Evolutionary conservation across 2,797 vertebrate genomes (phyloP), one percentile per base, ranked within the genome.

Genomic region (Schizopygopsis pylzovi): DNA sequence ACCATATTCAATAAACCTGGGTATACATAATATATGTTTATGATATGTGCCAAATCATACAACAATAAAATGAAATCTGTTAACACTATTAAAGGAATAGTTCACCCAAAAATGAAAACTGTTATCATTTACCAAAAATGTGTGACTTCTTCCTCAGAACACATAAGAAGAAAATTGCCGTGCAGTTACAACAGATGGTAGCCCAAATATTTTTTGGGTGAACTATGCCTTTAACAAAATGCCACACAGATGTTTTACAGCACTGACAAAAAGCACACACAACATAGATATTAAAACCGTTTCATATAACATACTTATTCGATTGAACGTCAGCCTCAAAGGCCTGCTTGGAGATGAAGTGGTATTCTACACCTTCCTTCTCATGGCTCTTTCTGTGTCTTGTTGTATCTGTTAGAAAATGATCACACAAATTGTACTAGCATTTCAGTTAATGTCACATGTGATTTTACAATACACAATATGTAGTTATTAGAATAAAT

Each of bases 301-400:
- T 16, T 81, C 2, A 72, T 67, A 39, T 43, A 72, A 93, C 97
- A 87, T 88, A 98, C 98, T 95, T 99, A 92, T 96, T 96, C 70
- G 94, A 96, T 81, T 96, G 97, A 79, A 98, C 92, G 89, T 97
- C 97, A 0, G 94, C 95, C 91, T 99, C 97, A 63, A 99, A 99
- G 0, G 95, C 94, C 54, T 97, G 95, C 92, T 96, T 98, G 49
- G 96, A 95, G 89, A 98, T 95, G 88, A 99, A 99, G 92, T 98
- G 97, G 90, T 99, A 99, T 77, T 99, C 98, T 22, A 98, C 94
- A 22, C 97, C 97, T 67, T 98, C 98, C 79, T 96, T 97, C 93
- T 99, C 98, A 0, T 98, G 96, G 91, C 92, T 94, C 91, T 96
- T 98, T 83, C 94, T 96, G 90, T 95, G 91, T 81, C 98, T 95